phyloP scores from a whole-genome alignment of 2,797 vertebrate genomes.

The Scarus forsteni region DNA sequence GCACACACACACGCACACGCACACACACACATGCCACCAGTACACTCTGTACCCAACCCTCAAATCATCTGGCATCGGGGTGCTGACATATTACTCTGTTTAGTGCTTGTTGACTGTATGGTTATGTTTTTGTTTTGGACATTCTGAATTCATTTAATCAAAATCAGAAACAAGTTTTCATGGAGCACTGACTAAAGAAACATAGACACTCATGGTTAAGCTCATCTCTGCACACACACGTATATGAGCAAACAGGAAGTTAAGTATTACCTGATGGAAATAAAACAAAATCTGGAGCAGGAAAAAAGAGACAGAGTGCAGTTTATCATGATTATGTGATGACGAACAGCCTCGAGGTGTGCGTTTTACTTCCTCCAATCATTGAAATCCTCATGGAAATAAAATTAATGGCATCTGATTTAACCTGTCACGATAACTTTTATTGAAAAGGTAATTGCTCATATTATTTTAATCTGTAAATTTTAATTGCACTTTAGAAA shows the following conservation, averaged over 20 bases:
- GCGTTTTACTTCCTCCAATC: slow-evolving; percentile 20
- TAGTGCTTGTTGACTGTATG: slow-evolving; percentile 28
- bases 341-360: neutral
- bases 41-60: slow-evolving; percentile 11
- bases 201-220: slow-evolving; percentile 40
- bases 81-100: slow-evolving; percentile 21
- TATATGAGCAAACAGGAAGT: slow-evolving; percentile 34
- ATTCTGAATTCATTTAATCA: slow-evolving; percentile 2
- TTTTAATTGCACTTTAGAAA: slow-evolving; percentile 22
- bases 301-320: slow-evolving; percentile 5
- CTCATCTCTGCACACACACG: slow-evolving; percentile 50
- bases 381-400: slow-evolving; percentile 10
- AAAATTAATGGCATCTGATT: slow-evolving; percentile 1
- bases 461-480: slow-evolving; percentile 33
- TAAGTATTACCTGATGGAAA: slow-evolving; percentile 12
- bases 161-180: slow-evolving; percentile 17
- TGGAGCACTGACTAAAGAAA: slow-evolving; percentile 6
- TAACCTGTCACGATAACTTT: slow-evolving; percentile 13
- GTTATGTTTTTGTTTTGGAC: slow-evolving; percentile 18
- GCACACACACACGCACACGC: no score
- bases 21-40: slow-evolving; percentile 3
- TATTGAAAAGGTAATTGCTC: slow-evolving; percentile 23
- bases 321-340: neutral
- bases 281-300: neutral
- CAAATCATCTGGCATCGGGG: slow-evolving; percentile 16